Percentiles rank a stretch among this genome's conserved stretches.
phyloP scores from a whole-genome alignment of 2,797 vertebrate species.

The Phalloptychus januarius region DNA sequence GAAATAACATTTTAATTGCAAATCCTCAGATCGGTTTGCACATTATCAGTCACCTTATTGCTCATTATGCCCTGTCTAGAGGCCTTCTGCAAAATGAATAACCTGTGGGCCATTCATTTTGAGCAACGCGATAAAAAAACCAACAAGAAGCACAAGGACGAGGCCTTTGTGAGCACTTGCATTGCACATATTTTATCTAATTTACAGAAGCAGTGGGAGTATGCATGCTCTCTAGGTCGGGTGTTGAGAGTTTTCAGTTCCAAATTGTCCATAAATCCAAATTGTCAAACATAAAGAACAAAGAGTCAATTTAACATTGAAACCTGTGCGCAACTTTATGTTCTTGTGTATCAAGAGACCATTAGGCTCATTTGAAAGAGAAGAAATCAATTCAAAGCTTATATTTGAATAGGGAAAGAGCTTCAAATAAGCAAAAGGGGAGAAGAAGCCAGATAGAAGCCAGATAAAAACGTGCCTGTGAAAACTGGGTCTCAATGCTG shows the following conservation, averaged over 20 bases:
- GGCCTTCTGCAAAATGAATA: constrained; percentile 58
- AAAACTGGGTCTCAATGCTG: constrained; percentile 45
- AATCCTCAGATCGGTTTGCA: constrained; percentile 40
- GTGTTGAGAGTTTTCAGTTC: neutral
- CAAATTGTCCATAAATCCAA: constrained; percentile 1
- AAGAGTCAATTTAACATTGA: neutral
- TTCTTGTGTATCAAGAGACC: neutral
- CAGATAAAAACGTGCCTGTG: constrained; percentile 12
- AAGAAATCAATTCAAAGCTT: neutral
- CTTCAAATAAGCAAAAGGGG: constrained; percentile 1
- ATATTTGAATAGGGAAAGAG: constrained; percentile 17
- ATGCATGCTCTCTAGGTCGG: constrained; percentile 22
- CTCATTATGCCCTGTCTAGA: constrained; percentile 56
- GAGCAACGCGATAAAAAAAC: constrained; percentile 47
- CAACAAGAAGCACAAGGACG: constrained; percentile 39
- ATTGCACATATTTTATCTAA: constrained; percentile 9
- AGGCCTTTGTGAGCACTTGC: constrained; percentile 18
- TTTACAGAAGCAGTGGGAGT: constrained; percentile 13
- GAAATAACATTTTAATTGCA: constrained; percentile 55
- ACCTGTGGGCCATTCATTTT: constrained; percentile 42
- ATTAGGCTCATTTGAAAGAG: constrained; percentile 1
- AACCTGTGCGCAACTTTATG: neutral
- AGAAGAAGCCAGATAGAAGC: constrained; percentile 19
- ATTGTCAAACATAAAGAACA: neutral
- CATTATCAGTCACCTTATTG: constrained; percentile 44